Evolutionary conservation across 2,113 vertebrate genomes (phyloP).

Genomic region (Odontesthes bonariensis): DNA sequence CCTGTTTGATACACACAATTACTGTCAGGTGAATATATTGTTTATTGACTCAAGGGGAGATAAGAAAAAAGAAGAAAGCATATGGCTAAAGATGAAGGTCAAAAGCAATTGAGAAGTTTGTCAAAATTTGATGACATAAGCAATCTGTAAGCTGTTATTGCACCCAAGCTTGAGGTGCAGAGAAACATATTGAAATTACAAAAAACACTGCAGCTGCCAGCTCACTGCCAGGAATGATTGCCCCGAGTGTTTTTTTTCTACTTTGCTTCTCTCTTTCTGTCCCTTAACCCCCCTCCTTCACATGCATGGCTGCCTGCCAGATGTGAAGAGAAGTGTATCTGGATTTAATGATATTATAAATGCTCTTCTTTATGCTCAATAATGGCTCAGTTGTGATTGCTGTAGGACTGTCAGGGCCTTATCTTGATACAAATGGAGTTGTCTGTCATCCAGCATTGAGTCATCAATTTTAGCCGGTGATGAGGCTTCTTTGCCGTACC

Average conservation of each 20-base stretch:
- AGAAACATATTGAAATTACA: conserved; percentile 99
- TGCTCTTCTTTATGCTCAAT: conserved; percentile 97
- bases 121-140: conserved; percentile 98
- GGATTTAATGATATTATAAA: conserved; percentile 99
- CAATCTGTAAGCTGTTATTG: conserved; percentile 99
- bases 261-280: conserved; percentile 73
- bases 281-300: conserved; percentile 50
- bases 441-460: conserved; percentile 97
- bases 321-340: conserved; percentile 95
- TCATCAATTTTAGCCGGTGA: conserved; percentile 97
- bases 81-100: conserved; percentile 98
- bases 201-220: conserved; percentile 87
- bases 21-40: conserved; percentile 21
- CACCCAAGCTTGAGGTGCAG: conserved; percentile 94
- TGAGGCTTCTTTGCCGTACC: conserved; percentile 97
- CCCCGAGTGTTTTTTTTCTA: conserved; percentile 89
- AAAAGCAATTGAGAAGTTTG: conserved; percentile 98
- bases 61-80: conserved; percentile 89
- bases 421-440: conserved; percentile 97
- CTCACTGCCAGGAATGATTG: conserved; percentile 92
- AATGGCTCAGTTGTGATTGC: conserved; percentile 99
- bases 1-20: conserved; percentile 13
- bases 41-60: conserved; percentile 63
- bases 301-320: conserved; percentile 94
- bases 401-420: conserved; percentile 91